Evolutionary conservation across 1,140 invertebrate species (phyloP).

Genomic region (Drosophila busckii): DNA sequence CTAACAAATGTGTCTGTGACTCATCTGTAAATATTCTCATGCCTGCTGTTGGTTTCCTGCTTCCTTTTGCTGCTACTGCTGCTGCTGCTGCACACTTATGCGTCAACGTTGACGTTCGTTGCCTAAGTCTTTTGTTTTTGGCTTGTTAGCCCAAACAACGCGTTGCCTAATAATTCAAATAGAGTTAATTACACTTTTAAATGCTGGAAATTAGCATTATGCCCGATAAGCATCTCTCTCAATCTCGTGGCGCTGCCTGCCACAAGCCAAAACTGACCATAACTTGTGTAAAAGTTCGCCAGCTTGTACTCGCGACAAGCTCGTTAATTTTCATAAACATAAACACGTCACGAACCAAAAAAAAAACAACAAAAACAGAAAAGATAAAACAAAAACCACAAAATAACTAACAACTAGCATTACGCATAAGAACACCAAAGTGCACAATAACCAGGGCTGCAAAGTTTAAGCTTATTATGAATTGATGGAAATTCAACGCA

Average conservation of each 20-base stretch:
- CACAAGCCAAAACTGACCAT: slow-evolving; percentile 57
- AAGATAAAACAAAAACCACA: slow-evolving; percentile 14
- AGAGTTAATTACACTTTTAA: slow-evolving; percentile 75
- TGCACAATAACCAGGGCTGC: too few relatives aligned
- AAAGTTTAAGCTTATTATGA: too few relatives aligned
- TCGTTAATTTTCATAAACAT: slow-evolving; percentile 64
- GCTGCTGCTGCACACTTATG: neutral
- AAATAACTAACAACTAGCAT: slow-evolving; percentile 42
- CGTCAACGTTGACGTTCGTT: too few relatives aligned
- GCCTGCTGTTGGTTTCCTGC: slow-evolving; percentile 54
- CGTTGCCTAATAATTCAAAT: slow-evolving; percentile 58
- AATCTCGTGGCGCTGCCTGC: slow-evolving; percentile 19
- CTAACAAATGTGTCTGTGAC: slow-evolving; percentile 38
- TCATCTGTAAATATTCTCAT: slow-evolving; percentile 62
- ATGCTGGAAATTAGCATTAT: slow-evolving; percentile 67
- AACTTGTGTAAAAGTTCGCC: slow-evolving; percentile 44
- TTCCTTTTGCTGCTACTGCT: slow-evolving; percentile 42
- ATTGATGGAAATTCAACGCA: too few relatives aligned
- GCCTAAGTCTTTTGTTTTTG: slow-evolving; percentile 71
- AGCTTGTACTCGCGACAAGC: slow-evolving; percentile 23
- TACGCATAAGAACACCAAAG: slow-evolving; percentile 38
- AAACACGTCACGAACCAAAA: slow-evolving; percentile 18
- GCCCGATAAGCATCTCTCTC: slow-evolving; percentile 55
- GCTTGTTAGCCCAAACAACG: slow-evolving; percentile 15
- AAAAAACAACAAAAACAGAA: neutral